phyloP scores from a whole-genome alignment of 1,140 invertebrate genomes.

The Achatina immaculata region DNA sequence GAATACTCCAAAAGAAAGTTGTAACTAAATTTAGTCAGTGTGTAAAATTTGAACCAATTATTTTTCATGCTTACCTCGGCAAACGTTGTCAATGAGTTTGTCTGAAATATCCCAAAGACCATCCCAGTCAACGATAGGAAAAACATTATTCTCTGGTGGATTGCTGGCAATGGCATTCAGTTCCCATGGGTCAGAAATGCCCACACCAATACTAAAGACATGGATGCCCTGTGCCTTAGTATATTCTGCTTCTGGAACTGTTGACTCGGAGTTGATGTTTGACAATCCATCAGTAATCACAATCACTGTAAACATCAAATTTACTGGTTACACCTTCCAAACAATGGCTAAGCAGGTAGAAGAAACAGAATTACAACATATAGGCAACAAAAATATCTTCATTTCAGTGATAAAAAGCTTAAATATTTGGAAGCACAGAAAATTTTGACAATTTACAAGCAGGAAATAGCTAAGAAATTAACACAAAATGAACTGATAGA shows the following conservation, averaged over 20 bases:
- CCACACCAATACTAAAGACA: slow-evolving; percentile 59
- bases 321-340: background rate
- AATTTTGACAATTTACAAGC: too few species aligned
- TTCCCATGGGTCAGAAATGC: slow-evolving; percentile 54
- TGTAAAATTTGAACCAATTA: too few species aligned
- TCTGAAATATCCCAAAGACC: slow-evolving; percentile 47
- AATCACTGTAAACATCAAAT: slow-evolving; percentile 53
- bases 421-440: too few species aligned
- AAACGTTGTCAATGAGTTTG: slow-evolving; percentile 49
- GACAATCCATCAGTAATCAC: slow-evolving; percentile 65
- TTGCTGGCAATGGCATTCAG: slow-evolving; percentile 55
- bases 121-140: slow-evolving; percentile 48
- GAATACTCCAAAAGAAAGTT: too few species aligned
- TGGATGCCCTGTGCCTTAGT: slow-evolving; percentile 55
- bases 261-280: slow-evolving; percentile 57
- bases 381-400: too few species aligned
- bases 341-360: too few species aligned
- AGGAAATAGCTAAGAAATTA: too few species aligned
- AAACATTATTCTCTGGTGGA: slow-evolving; percentile 52
- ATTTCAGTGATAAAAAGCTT: too few species aligned
- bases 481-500: too few species aligned
- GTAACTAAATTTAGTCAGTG: too few species aligned
- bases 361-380: background rate
- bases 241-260: slow-evolving; percentile 53
- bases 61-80: slow-evolving; percentile 52